Evolutionary conservation across 1,140 invertebrate genomes (phyloP).

Genomic region (Caerostris extrusa): DNA sequence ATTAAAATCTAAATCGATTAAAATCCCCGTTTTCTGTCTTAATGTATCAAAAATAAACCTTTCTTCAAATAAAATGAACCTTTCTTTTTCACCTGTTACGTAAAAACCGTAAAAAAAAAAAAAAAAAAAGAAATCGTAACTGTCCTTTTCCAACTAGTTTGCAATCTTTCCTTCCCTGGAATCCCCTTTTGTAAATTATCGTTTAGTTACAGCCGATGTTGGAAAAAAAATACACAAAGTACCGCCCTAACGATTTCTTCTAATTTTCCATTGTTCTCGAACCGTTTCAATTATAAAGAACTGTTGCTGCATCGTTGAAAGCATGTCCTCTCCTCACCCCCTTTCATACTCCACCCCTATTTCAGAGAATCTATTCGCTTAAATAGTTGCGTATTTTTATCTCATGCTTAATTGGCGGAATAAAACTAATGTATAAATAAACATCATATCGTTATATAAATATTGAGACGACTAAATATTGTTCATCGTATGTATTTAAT

Average conservation of each 20-base stretch:
- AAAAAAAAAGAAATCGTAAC: too few relatives aligned
- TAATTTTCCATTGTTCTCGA: constrained; percentile 3
- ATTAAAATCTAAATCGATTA: too few relatives aligned
- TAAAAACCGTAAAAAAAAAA: too few relatives aligned
- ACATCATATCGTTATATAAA: too few relatives aligned
- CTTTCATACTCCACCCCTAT: neutral
- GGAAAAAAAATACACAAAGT: neutral
- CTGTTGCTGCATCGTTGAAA: neutral
- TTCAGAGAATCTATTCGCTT: neutral
- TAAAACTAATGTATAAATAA: neutral
- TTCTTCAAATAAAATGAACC: too few relatives aligned
- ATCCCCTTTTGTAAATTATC: neutral
- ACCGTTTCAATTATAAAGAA: neutral
- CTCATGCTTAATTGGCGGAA: neutral
- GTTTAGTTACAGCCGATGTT: neutral
- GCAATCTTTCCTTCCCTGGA: neutral
- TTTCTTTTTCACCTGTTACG: too few relatives aligned
- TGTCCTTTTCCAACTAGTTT: neutral
- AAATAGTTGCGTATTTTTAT: neutral
- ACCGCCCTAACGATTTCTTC: neutral
- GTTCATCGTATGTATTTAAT: too few relatives aligned
- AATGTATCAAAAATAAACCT: too few relatives aligned
- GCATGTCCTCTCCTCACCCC: neutral
- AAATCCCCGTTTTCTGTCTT: too few relatives aligned
- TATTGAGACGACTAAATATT: too few relatives aligned